Conservation (phyloP, 2,797 vertebrate species). For the Oreortyx pictus region DNA sequence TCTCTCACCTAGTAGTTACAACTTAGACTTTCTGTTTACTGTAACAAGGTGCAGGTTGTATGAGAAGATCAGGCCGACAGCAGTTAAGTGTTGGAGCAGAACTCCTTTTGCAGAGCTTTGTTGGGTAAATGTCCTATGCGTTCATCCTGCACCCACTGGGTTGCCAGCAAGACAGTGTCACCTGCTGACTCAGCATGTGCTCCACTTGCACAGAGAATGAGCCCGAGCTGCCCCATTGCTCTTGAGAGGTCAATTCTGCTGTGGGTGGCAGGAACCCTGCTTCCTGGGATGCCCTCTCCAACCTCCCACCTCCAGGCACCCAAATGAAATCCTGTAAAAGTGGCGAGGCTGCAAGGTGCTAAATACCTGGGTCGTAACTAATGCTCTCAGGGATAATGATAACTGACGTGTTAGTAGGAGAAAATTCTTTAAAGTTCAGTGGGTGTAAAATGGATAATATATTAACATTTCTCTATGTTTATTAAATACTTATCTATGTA, state of each 20-base stretch:
- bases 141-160: rapidly evolving
- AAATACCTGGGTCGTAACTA: neutral
- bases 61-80: neutral
- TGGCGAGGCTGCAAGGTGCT: conserved; percentile 29
- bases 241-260: neutral
- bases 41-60: neutral
- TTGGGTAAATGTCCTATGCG: rapidly evolving
- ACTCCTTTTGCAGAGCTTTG: rapidly evolving
- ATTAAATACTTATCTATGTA: conserved; percentile 46
- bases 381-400: conserved; percentile 7
- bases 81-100: rapidly evolving
- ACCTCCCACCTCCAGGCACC: neutral
- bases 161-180: neutral
- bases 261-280: neutral
- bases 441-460: conserved; percentile 41
- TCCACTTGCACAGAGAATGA: rapidly evolving
- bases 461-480: conserved; percentile 51
- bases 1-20: neutral
- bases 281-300: neutral
- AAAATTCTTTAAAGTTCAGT: conserved; percentile 25
- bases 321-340: conserved; percentile 31
- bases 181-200: neutral
- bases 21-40: neutral
- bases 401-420: neutral
- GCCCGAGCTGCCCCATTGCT: rapidly evolving